Evolutionary conservation across 2,113 vertebrate genomes (phyloP), one percentile per base, ranked within the genome.

Genomic region (Peromyscus maniculatus): DNA sequence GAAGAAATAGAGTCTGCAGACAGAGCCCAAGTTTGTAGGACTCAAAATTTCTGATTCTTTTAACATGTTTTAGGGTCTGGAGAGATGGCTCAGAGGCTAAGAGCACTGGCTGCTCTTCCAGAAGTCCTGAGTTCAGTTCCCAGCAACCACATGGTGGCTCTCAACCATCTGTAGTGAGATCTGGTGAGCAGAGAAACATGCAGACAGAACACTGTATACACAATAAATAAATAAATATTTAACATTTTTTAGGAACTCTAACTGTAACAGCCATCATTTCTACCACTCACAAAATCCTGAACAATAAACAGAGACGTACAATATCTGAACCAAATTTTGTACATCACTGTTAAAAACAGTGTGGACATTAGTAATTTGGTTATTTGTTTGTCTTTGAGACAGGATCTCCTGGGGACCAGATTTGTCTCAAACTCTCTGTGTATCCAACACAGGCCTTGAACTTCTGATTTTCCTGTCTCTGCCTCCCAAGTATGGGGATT

Each of bases 11-110:
- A 95, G 78, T 84, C 91, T 39, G 49, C 33, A 93, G 49, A 79
- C 22, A 80, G 12, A 94, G 5, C 12, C 43, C 67, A 84, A 24
- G 43, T 92, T 49, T 88, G 19, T 43, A 33, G 57, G 64, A 69
- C 91, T 91, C 43, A 67, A 86, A 43, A 78, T 74, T 95, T 95
- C 59, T 82, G 46, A n/a, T 95, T 83, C 78, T 96, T 93, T 66
- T 43, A 95, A 79, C 46, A 69, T 67, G 31, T 66, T 55, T 55
- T 55, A 55, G 55, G 55, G 13, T 12, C 12, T 55, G 55, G 55
- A 55, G 55, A 55, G 12, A 55, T 55, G 11, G 55, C 13, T 55
- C 55, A 55, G 55, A 13, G 55, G 55, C 13, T 55, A 55, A 55
- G 55, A 55, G 55, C 8, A 55, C 55, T 55, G 55, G 55, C 55